Base-by-base conservation (phyloP, 1,140 invertebrate species). In the Paramacrobiotus metropolitanus region DNA sequence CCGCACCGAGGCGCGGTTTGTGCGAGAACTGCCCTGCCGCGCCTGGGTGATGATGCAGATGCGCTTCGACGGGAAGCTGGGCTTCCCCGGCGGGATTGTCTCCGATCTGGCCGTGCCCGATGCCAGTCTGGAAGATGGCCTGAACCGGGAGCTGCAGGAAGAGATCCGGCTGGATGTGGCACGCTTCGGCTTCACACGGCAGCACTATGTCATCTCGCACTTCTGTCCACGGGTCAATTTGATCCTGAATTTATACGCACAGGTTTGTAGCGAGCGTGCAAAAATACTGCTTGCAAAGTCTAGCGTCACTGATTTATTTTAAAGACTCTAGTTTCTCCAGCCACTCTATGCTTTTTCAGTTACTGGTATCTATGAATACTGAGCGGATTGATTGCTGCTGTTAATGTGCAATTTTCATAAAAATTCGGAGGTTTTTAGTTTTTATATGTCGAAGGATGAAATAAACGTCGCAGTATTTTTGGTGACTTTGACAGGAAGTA, bases 31-130 rank as follows among this genome's bases (percentile, higher is more conserved):
- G 4, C 48, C 48, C 15, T 55, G 48, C 48, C 15, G 28, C 4
- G 48, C 48, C 15, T 55, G 48, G 48, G 48, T 55, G 4, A 15
- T 55, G 15, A 55, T 55, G 48, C 48, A 55, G 28, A 55, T 55
- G 48, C 15, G 48, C 40, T 79, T 78, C 72, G 79, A 80, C 71
- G 79, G 79, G 2, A 68, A 72, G n/a, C 62, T 80, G 31, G 79
- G 79, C 2, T 80, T 80, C 70, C 77, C 77, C 59, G 79, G 79
- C 29, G 79, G 79, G 20, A 59, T 78, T 2, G 68, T 80, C 9
- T 74, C 79, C 61, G 61, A 65, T 2, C 74, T 71, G 20, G 75
- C 78, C 67, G 65, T 71, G 1, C 63, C 75, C 2, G 62, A 68
- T 18, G 74, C 69, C n/a, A 55, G 15, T 24, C 24, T 55, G 24